These are phyloP conservation scores for Anastatus disparis DNA, from an alignment of 1,140 invertebrate genomes.

Conservation along the genomic window DNA sequence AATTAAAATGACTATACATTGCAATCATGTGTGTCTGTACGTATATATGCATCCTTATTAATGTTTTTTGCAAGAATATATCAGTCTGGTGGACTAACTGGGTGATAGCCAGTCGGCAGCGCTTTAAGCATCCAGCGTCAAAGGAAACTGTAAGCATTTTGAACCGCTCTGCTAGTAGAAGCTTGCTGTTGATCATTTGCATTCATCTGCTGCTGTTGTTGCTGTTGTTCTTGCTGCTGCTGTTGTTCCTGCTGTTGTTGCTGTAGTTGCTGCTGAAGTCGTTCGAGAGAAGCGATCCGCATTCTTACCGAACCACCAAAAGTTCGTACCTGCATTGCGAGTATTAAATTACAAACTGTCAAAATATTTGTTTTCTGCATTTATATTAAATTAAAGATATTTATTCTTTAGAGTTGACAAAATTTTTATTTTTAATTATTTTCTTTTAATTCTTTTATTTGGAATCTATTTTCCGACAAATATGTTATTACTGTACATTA, in stretches of 20 bases:
- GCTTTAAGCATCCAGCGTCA: constrained; percentile 66
- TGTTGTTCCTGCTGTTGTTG: constrained; percentile 59
- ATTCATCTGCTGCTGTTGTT: constrained; percentile 42
- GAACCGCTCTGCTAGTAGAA: constrained; percentile 72
- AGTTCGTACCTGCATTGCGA: constrained; percentile 64
- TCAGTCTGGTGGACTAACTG: constrained; percentile 56
- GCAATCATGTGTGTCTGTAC: neutral
- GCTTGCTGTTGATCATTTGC: constrained; percentile 42
- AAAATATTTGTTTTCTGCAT: no score
- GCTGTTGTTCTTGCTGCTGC: constrained; percentile 48
- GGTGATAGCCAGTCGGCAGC: constrained; percentile 53
- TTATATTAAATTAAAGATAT: no score
- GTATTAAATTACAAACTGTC: neutral
- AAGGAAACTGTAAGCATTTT: constrained; percentile 81
- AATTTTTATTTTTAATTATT: no score
- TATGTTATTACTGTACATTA: neutral
- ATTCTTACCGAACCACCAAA: constrained; percentile 76
- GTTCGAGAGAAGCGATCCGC: constrained; percentile 75
- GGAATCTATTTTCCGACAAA: neutral
- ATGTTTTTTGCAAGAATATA: neutral
- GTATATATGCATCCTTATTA: neutral
- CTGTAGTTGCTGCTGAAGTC: constrained; percentile 69
- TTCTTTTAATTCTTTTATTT: constrained; percentile 14
- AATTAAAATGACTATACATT: neutral
- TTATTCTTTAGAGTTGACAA: no score